phyloP scores from a whole-genome alignment of 2,113 vertebrate genomes.

The Anas platyrhynchos region DNA sequence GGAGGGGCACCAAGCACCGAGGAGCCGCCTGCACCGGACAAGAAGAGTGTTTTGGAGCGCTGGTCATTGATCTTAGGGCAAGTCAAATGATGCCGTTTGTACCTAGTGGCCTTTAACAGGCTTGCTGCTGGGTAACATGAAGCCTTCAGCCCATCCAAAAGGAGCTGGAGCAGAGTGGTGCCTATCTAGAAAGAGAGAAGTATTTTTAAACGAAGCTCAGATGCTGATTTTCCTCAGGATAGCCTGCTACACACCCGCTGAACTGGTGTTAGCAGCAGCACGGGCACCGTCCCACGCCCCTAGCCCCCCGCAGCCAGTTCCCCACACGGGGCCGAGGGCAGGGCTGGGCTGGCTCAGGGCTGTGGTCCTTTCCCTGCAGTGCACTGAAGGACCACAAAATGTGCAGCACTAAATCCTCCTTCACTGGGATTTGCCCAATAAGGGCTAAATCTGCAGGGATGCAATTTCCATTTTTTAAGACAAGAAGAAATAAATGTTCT shows the following conservation, averaged over 20 bases:
- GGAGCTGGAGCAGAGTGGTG: slow-evolving; percentile 7
- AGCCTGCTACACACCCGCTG: slow-evolving; percentile 42
- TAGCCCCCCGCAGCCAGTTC: too few species aligned
- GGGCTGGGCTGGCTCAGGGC: too few species aligned
- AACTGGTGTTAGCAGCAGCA: slow-evolving; percentile 7
- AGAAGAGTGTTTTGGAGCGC: not conserved
- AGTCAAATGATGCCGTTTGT: not conserved
- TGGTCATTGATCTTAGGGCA: not conserved
- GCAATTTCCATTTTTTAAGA: not conserved
- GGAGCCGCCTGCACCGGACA: not conserved
- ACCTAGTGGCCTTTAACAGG: not conserved
- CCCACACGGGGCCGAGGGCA: too few species aligned
- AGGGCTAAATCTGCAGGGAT: not conserved
- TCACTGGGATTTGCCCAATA: rapidly evolving
- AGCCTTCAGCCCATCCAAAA: slow-evolving; percentile 22
- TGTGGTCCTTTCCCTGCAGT: not conserved
- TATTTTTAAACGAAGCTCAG: slow-evolving; percentile 53
- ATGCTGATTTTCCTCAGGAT: not conserved
- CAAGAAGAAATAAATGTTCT: not conserved
- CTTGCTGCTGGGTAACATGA: not conserved
- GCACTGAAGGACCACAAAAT: not conserved
- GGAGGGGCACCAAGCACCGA: not conserved
- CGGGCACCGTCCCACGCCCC: not conserved
- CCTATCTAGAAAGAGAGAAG: slow-evolving; percentile 44
- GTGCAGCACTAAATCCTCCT: not conserved